phyloP scores from a whole-genome alignment of 2,113 vertebrate genomes.

The Hydrochoerus hydrochaeris region DNA sequence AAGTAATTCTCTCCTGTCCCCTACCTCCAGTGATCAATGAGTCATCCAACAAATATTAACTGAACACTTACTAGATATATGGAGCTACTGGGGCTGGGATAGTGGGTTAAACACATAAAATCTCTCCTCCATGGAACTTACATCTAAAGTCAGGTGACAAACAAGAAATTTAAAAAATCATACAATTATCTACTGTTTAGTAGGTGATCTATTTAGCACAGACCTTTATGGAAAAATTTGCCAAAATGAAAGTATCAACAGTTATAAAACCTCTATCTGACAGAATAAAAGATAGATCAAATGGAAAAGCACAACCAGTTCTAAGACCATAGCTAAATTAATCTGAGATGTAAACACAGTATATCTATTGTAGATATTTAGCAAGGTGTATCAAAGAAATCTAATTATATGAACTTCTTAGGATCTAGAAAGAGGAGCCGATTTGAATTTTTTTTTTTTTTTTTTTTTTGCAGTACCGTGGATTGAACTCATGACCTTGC shows the following conservation, averaged over 20 bases:
- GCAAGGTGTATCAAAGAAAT: neutral
- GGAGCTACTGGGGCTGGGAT: neutral
- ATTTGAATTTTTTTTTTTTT: no score
- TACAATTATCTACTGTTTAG: neutral
- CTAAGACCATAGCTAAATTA: neutral
- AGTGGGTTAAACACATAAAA: neutral
- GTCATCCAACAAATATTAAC: neutral
- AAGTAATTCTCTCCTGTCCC: neutral
- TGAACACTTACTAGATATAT: neutral
- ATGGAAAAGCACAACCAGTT: neutral
- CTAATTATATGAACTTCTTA: slow-evolving; percentile 29
- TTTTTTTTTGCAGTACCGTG: no score
- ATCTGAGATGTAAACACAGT: neutral
- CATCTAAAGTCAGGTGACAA: neutral
- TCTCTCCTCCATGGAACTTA: neutral
- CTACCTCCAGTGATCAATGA: neutral
- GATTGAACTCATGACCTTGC: no score
- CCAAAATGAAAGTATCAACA: slow-evolving; percentile 59
- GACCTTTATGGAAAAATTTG: slow-evolving; percentile 60
- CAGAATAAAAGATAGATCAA: slow-evolving; percentile 32
- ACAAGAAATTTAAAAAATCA: slow-evolving; percentile 42
- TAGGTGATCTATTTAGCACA: slow-evolving; percentile 34
- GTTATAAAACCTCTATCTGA: neutral
- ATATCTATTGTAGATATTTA: neutral
- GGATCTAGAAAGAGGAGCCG: slow-evolving; percentile 41